Conservation (phyloP, 2,113 vertebrate genomes). For the Entomyzon cyanotis region DNA sequence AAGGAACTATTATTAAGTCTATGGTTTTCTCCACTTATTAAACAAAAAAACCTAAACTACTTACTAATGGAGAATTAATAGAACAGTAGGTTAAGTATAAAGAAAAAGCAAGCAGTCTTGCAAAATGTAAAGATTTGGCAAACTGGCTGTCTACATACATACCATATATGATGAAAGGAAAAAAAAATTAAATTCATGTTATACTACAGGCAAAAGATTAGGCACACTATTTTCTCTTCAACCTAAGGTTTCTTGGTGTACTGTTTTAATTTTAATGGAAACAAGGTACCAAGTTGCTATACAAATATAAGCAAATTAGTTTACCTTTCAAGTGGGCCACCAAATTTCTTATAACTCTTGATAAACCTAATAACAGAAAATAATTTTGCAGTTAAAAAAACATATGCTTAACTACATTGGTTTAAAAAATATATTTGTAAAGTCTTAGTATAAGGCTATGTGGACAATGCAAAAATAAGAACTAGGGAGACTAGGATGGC, state of each 20-base stretch:
- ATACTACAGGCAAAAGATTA: not conserved
- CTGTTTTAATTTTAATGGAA: not conserved
- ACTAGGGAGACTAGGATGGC: not conserved
- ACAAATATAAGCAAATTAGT: not conserved
- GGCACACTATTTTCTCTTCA: not conserved
- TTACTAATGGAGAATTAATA: not conserved
- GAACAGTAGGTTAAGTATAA: not conserved
- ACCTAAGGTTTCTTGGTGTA: not conserved
- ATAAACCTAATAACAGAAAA: slow-evolving; percentile 87
- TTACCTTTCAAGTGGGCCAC: slow-evolving; percentile 94
- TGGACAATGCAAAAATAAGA: slow-evolving; percentile 12
- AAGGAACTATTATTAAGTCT: not conserved
- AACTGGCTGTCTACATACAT: not conserved
- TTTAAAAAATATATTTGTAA: not conserved
- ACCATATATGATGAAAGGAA: not conserved
- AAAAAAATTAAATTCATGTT: not conserved
- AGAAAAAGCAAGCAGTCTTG: not conserved
- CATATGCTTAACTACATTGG: not conserved
- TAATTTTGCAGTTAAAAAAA: slow-evolving; percentile 59
- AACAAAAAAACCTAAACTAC: not conserved
- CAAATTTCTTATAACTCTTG: slow-evolving; percentile 98
- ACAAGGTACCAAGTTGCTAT: not conserved
- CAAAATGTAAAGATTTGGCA: not conserved
- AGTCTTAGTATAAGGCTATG: not conserved
- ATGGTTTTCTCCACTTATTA: not conserved